phyloP scores from a whole-genome alignment of 2,797 vertebrate species.

The Siniperca obscura region DNA sequence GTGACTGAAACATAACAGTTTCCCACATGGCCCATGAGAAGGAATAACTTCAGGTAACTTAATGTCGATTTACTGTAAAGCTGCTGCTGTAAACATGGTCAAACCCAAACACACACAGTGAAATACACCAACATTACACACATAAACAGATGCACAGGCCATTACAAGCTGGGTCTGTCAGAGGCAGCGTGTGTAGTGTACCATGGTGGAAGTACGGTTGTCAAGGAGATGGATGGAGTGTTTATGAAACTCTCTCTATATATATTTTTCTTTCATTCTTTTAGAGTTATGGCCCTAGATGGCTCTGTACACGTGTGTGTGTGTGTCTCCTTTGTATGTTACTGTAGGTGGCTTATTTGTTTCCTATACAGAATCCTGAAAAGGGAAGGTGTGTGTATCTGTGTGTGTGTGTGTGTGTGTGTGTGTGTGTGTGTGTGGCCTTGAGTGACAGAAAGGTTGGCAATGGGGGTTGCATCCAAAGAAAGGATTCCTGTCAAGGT shows the following conservation, averaged over 20 bases:
- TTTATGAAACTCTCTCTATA: conserved; percentile 67
- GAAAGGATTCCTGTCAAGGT: conserved; percentile 83
- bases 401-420: conserved; percentile 33
- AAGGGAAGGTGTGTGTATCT: conserved; percentile 49
- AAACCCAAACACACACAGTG: conserved; percentile 11
- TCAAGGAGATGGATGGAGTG: conserved; percentile 76
- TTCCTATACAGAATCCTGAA: conserved; percentile 58
- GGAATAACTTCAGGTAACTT: conserved; percentile 34
- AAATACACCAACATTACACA: conserved; percentile 21
- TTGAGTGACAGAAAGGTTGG: conserved; percentile 81
- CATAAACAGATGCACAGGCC: conserved; percentile 42
- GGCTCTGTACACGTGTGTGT: conserved; percentile 39
- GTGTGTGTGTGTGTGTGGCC: conserved; percentile 64
- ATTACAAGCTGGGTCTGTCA: conserved; percentile 44
- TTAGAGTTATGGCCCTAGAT: conserved; percentile 62
- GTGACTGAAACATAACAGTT: conserved; percentile 12
- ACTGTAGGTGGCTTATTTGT: conserved; percentile 50
- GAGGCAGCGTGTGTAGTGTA: conserved; percentile 19
- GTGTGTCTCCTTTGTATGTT: conserved; percentile 43
- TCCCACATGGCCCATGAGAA: background rate
- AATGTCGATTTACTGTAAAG: conserved; percentile 5
- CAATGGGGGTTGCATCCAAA: conserved; percentile 77
- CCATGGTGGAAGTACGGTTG: conserved; percentile 59
- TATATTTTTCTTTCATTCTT: conserved; percentile 36
- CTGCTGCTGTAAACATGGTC: conserved; percentile 12